Evolutionary conservation across 2,113 vertebrate species (phyloP), one percentile per base, ranked within the genome.

Genomic region (Empidonax alnorum): DNA sequence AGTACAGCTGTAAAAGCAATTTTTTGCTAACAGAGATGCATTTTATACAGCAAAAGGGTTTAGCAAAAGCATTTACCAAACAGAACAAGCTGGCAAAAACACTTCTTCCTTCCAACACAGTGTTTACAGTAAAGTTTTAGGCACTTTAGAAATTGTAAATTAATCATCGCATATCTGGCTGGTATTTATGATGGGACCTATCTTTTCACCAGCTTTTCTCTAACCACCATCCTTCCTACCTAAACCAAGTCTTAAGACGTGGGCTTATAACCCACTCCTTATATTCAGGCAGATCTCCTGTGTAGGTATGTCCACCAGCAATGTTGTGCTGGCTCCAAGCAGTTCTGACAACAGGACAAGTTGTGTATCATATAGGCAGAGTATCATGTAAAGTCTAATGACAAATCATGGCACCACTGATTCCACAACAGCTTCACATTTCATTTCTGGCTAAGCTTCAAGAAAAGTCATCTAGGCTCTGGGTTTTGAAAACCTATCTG

Each of bases 91-190:
- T 77, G 83, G 30, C 58, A 84, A 90, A 93, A 84, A 4, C 28
- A 59, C 15, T 41, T 84, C 33, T 88, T 63, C 37, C 67, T 91
- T 93, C 66, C 63, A 55, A 30, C 25, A n/a, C 35, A 62, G 3
- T 63, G 69, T 87, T 89, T 81, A 65, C 47, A 79, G 67, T 33
- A 12, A 66, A 58, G 28, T 37, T 87, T 91, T 79, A 82, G 72
- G 25, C 83, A 74, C 35, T 90, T 93, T 23, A 62, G 66, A 76
- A 79, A 52, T 17, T 58, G 37, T 66, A 92, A 79, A 83, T 94
- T 14, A 80, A 50, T 90, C 67, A 50, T 90, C 67, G 58, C n/a
- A 30, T 24, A 20, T 86, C n/a, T 76, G 66, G 42, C 39, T 96
- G 76, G 10, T 80, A 39, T 53, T 76, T 97, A 41, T 19, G 21